Percentiles rank a stretch among this genome's conserved stretches.
Evolutionary conservation across 2,888 invertebrate genomes (phyloP).

Genomic region (Xylota sylvarum): DNA sequence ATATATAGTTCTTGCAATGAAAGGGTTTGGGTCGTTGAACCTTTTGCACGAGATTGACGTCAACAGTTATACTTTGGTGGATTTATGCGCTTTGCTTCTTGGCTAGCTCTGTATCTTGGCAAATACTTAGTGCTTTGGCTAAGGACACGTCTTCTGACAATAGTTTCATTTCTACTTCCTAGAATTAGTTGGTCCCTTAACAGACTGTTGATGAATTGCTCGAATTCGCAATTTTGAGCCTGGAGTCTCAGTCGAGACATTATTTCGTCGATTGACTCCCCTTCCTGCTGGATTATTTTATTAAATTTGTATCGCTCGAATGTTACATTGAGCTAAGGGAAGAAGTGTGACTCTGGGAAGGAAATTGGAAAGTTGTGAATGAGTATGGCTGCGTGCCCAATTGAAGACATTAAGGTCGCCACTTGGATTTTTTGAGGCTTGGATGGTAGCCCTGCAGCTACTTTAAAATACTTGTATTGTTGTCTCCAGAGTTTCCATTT

Average conservation of each 20-base stretch:
- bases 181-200: conserved; percentile 63
- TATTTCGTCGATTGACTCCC: conserved; percentile 67
- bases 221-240: conserved; percentile 62
- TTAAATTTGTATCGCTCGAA: too few relatives aligned
- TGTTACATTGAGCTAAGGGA: conserved; percentile 64
- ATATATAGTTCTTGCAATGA: too few relatives aligned
- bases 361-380: not conserved
- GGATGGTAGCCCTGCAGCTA: not conserved
- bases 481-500: not conserved
- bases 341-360: conserved; percentile 49
- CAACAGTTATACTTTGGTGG: not conserved
- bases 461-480: not conserved
- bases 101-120: conserved; percentile 10
- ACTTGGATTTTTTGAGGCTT: not conserved
- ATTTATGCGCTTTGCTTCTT: conserved; percentile 3
- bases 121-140: conserved; percentile 3
- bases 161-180: conserved; percentile 52
- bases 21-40: not conserved
- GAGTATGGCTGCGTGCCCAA: not conserved
- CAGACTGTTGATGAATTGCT: conserved; percentile 59
- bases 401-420: not conserved
- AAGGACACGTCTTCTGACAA: conserved; percentile 32
- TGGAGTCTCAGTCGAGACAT: conserved; percentile 50
- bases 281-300: conserved; percentile 44
- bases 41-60: conserved; percentile 13